A percentile compares a stretch with the other conserved stretches of the same genome.
Conservation (phyloP, 2,888 invertebrate species). For the Leucoma salicis region DNA sequence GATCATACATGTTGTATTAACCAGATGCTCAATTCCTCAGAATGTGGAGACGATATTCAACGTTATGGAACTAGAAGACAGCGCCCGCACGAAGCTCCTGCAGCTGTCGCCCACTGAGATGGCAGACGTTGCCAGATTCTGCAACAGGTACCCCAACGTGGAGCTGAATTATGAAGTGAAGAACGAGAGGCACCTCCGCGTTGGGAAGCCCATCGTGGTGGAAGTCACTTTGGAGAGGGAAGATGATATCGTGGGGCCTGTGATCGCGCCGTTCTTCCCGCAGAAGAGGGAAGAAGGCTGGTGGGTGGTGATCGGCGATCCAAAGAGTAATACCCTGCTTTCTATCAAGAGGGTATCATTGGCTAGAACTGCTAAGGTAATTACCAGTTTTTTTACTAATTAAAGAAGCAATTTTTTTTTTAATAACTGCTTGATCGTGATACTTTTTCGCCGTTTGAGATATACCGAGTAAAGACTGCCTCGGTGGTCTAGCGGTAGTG, state of each 20-base stretch:
- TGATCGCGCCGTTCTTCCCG: constrained; percentile 99
- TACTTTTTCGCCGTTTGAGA: no score
- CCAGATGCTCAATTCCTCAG: constrained; percentile 41
- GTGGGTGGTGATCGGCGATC: constrained; percentile 99
- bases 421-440: no score
- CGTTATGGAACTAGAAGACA: constrained; percentile 97
- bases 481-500: no score
- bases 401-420: no score
- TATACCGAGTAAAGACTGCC: no score
- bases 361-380: constrained; percentile 91
- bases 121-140: constrained; percentile 99
- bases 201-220: constrained; percentile 93
- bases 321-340: constrained; percentile 94
- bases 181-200: constrained; percentile 77
- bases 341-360: constrained; percentile 98
- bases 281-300: constrained; percentile 96
- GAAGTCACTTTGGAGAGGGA: constrained; percentile 96
- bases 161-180: constrained; percentile 95
- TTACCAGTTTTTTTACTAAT: no score
- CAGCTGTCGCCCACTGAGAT: constrained; percentile 93
- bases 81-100: constrained; percentile 89
- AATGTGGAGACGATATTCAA: constrained; percentile 96
- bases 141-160: constrained; percentile 99
- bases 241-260: constrained; percentile 97
- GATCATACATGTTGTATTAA: no score